Evolutionary conservation across 2,888 invertebrate species (phyloP).

Genomic region (Amphipoea lucens): DNA sequence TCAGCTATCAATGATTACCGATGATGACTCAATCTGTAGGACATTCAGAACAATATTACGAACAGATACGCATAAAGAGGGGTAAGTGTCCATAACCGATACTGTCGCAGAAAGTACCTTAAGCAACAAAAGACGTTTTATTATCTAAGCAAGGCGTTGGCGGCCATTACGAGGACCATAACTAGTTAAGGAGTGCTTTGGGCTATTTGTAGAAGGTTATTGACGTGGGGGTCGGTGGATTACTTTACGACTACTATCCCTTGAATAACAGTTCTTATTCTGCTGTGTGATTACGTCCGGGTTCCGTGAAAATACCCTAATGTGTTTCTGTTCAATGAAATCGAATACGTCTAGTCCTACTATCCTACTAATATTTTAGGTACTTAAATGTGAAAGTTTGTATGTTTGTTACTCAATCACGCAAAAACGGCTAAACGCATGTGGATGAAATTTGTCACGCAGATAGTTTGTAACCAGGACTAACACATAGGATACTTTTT

Average conservation of each 20-base stretch:
- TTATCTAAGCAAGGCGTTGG: constrained; percentile 75
- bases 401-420: background rate
- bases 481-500: too few species aligned
- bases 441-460: background rate
- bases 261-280: constrained; percentile 31
- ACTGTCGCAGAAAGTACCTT: constrained; percentile 41
- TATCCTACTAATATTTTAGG: background rate
- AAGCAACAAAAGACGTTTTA: constrained; percentile 72
- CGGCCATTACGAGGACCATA: constrained; percentile 73
- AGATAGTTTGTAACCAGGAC: background rate
- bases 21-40: background rate
- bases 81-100: constrained; percentile 34
- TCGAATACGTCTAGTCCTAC: background rate
- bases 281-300: background rate
- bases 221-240: constrained; percentile 57
- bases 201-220: constrained; percentile 59
- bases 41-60: constrained; percentile 24
- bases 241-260: constrained; percentile 12
- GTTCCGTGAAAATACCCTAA: background rate
- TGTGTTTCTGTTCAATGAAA: background rate
- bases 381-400: background rate
- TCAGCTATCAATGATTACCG: background rate
- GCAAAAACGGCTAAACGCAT: background rate
- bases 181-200: constrained; percentile 65
- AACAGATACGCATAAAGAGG: constrained; percentile 27